Base-by-base conservation (phyloP, 2,797 vertebrate species). In the Rhyacichthys aspro region DNA sequence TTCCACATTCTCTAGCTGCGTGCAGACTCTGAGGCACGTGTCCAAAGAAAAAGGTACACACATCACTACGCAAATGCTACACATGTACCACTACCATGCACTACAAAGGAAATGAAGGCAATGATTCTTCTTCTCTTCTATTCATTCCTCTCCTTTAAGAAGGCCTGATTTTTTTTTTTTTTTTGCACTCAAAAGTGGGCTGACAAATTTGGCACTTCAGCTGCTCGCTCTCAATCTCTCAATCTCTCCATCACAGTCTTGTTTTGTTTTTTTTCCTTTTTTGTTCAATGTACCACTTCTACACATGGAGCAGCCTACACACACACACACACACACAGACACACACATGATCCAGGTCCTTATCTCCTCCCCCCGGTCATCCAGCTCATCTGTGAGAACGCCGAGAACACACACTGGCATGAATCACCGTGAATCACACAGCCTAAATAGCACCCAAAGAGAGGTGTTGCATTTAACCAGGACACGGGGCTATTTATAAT, bases 401-500 rank as follows among this genome's bases (percentile, higher is more conserved):
- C 66, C 81, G 63, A 76, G 84, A 78, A 78, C 80, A 85, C 81
- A 83, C 71, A 60, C 70, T 72, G 78, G 76, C 83, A 79, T 88
- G 90, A 90, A 89, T 90, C 88, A 90, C 73, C 52, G 67, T 89
- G 88, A 91, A 86, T 90, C 89, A 91, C 37, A 55, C 73, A 74
- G 80, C 71, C 81, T 72, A 88, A 89, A 89, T 87, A 89, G 83
- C 83, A 76, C 70, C 79, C 81, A 70, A 78, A 76, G 80, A 88
- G 84, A 91, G 86, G 87, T 89, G 87, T 87, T 88, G 83, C 83
- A 79, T 89, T 88, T 91, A 89, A 88, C 75, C 86, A 78, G 87
- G 87, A 87, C 85, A 73, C 45, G 9, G 61, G 49, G 72, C 88
- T 90, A 91, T 92, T 91, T 90, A 87, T 91, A 90, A 82, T 82